Evolutionary conservation across 2,113 vertebrate genomes (phyloP).

Genomic region (Antechinus stuartii): DNA sequence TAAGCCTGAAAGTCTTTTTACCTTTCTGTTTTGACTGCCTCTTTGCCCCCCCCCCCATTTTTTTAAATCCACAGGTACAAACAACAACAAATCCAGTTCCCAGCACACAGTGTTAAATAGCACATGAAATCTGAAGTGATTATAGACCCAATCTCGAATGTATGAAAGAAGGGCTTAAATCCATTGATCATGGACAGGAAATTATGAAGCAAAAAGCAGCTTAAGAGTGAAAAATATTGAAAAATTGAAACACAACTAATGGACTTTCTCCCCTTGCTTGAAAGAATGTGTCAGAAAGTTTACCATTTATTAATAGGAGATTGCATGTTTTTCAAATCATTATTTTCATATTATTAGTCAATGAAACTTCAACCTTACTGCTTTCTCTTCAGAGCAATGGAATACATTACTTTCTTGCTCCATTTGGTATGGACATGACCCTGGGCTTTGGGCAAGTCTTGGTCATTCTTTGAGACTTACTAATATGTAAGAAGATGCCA

Average conservation of each 20-base stretch:
- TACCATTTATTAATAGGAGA: slow-evolving; percentile 66
- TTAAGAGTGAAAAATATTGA: slow-evolving; percentile 63
- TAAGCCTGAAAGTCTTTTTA: accelerated
- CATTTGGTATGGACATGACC: not conserved
- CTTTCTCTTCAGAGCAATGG: slow-evolving; percentile 43
- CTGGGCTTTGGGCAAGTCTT: not conserved
- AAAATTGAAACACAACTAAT: slow-evolving; percentile 74
- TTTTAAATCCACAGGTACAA: not conserved
- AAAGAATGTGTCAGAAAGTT: slow-evolving; percentile 67
- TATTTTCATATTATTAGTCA: slow-evolving; percentile 63
- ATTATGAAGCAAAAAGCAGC: slow-evolving; percentile 41
- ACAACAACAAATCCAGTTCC: not conserved
- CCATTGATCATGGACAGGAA: slow-evolving; percentile 65
- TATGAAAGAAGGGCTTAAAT: slow-evolving; percentile 63
- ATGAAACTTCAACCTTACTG: slow-evolving; percentile 42
- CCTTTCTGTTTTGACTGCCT: not conserved
- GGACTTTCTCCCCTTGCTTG: slow-evolving; percentile 65
- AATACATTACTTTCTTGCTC: slow-evolving; percentile 3
- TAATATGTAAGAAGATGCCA: not conserved
- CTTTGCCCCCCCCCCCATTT: too few species aligned
- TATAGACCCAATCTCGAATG: not conserved
- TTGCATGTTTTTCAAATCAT: slow-evolving; percentile 61
- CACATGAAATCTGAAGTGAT: not conserved
- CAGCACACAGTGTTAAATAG: not conserved
- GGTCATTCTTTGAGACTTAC: not conserved